Evolutionary conservation across 2,888 invertebrate species (phyloP).

Genomic region (Philaethria dido): DNA sequence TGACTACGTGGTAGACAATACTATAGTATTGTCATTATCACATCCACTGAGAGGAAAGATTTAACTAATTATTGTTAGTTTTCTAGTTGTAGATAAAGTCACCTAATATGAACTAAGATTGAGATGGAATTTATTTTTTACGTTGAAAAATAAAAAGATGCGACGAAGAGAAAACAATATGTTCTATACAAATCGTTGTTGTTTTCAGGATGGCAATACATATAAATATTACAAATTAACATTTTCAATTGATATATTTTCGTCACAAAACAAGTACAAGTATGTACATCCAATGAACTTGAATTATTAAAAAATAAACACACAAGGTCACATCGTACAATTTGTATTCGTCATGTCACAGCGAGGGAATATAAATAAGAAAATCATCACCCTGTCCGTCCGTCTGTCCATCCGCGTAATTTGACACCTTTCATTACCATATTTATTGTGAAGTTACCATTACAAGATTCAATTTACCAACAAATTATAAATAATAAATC

Average conservation of each 20-base stretch:
- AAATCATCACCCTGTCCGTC: constrained; percentile 70
- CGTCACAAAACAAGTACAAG: neutral
- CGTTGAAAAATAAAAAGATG: too few species aligned
- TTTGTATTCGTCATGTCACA: constrained; percentile 66
- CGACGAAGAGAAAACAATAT: too few species aligned
- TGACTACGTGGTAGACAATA: neutral
- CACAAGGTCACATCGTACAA: constrained; percentile 63
- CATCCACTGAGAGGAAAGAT: too few species aligned
- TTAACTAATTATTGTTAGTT: too few species aligned
- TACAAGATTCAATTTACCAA: constrained; percentile 36
- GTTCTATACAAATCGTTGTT: too few species aligned
- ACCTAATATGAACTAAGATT: too few species aligned
- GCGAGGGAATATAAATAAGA: constrained; percentile 64
- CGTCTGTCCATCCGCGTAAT: constrained; percentile 71
- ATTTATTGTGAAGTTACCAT: constrained; percentile 69
- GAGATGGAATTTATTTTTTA: too few species aligned
- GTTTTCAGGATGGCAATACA: too few species aligned
- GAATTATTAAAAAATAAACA: constrained; percentile 50
- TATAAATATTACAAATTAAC: too few species aligned
- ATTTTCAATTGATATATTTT: neutral
- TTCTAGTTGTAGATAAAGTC: too few species aligned
- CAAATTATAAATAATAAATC: constrained; percentile 38
- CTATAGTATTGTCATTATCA: neutral
- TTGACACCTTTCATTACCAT: constrained; percentile 83
- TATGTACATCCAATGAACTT: constrained; percentile 1